Percentiles rank a stretch among this genome's conserved stretches.
These are phyloP conservation scores for Megalonaias nervosa DNA, from an alignment of 1,140 invertebrate species.

Conservation along the genomic window DNA sequence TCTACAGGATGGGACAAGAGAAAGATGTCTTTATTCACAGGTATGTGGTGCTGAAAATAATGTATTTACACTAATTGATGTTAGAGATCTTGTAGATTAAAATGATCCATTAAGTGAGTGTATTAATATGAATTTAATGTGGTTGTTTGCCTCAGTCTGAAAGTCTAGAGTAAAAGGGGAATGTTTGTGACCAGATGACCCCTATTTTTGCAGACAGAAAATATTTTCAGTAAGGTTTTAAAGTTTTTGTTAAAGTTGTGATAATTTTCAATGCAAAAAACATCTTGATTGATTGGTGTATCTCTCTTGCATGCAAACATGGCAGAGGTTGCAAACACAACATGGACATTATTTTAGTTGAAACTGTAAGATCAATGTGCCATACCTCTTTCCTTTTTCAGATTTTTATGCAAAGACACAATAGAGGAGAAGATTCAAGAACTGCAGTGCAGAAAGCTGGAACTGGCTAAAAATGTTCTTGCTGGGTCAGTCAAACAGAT, in stretches of 20 bases:
- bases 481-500: slow-evolving; percentile 57
- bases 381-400: slow-evolving; percentile 66
- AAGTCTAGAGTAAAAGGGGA: too few relatives aligned
- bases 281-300: neutral
- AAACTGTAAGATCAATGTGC: neutral
- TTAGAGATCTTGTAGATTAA: too few relatives aligned
- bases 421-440: slow-evolving; percentile 87
- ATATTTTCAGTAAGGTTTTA: neutral
- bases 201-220: neutral
- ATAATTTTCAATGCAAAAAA: neutral
- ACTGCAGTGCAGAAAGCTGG: slow-evolving; percentile 85
- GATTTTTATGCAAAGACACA: slow-evolving; percentile 86
- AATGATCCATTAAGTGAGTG: too few relatives aligned
- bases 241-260: slow-evolving; percentile 1
- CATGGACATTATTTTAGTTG: neutral
- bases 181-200: too few relatives aligned
- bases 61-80: too few relatives aligned
- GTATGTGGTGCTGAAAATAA: slow-evolving; percentile 69
- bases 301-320: neutral
- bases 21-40: slow-evolving; percentile 88
- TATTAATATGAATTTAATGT: too few relatives aligned
- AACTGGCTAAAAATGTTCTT: slow-evolving; percentile 82
- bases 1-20: slow-evolving; percentile 91
- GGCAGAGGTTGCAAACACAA: neutral
- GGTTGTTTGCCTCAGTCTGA: too few relatives aligned